Evolutionary conservation across 2,797 vertebrate species (phyloP).

Genomic region (Oreochromis grahami): DNA sequence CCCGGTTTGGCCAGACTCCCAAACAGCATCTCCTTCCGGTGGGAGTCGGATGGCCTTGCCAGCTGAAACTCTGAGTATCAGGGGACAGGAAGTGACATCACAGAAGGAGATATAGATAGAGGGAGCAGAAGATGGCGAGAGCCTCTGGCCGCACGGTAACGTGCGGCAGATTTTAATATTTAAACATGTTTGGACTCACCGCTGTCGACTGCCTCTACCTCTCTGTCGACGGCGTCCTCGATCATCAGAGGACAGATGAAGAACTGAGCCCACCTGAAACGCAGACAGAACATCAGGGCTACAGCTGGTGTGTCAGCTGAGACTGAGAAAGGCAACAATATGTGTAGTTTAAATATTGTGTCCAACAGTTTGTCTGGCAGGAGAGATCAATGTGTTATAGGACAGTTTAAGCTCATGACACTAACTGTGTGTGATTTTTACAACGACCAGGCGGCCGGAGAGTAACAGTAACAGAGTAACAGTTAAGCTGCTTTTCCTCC

Average conservation of each 20-base stretch:
- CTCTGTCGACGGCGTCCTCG: slow-evolving; percentile 89
- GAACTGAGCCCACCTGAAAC: slow-evolving; percentile 93
- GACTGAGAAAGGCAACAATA: background rate
- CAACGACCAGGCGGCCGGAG: accelerated
- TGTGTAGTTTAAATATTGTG: background rate
- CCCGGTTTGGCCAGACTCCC: slow-evolving; percentile 89
- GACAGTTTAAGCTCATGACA: background rate
- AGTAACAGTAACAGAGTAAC: background rate
- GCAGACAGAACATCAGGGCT: background rate
- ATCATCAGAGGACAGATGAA: slow-evolving; percentile 96
- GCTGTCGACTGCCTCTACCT: slow-evolving; percentile 96
- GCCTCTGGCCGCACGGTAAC: background rate
- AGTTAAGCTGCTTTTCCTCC: background rate
- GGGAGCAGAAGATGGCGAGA: background rate
- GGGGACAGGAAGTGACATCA: background rate
- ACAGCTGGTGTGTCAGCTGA: background rate
- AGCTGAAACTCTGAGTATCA: slow-evolving; percentile 86
- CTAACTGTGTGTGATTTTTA: background rate
- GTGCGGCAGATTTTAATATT: background rate
- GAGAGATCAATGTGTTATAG: background rate
- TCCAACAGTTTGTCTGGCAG: background rate
- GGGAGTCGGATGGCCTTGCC: slow-evolving; percentile 88
- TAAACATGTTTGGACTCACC: slow-evolving; percentile 71
- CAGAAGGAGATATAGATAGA: background rate
- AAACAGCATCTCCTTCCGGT: slow-evolving; percentile 94